A percentile compares a stretch with the other conserved stretches of the same genome.
phyloP scores from a whole-genome alignment of 2,888 invertebrate genomes.

The Eutolmus rufibarbis region DNA sequence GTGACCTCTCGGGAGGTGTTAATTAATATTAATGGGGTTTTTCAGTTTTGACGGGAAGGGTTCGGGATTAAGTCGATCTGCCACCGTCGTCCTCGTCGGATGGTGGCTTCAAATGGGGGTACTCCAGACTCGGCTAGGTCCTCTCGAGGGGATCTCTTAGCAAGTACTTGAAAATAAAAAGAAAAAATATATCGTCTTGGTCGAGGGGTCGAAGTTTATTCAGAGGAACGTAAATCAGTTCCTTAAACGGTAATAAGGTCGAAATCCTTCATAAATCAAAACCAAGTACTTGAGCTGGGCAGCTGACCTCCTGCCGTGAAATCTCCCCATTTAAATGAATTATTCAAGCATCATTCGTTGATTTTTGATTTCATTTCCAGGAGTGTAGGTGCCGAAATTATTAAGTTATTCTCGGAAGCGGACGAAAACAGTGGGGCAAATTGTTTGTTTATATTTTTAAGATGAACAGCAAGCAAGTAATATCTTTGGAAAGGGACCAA shows the following conservation, averaged over 20 bases:
- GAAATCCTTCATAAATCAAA: not conserved
- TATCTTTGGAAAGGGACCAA: not conserved
- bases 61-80: not conserved
- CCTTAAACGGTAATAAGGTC: not conserved
- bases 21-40: not conserved
- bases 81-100: not conserved
- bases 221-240: not conserved
- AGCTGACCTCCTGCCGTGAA: not conserved
- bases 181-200: not conserved
- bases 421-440: not conserved
- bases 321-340: not conserved
- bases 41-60: not conserved
- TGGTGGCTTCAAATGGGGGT: not conserved
- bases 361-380: not conserved
- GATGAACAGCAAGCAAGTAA: not conserved
- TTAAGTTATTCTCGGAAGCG: not conserved
- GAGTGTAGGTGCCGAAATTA: not conserved
- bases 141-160: not conserved
- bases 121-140: not conserved
- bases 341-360: not conserved
- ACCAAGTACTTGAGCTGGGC: not conserved
- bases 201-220: not conserved
- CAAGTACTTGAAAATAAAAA: not conserved
- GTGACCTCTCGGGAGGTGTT: not conserved
- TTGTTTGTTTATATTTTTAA: not conserved